phyloP scores from a whole-genome alignment of 2,797 vertebrate genomes.

The Garrulus glandarius region DNA sequence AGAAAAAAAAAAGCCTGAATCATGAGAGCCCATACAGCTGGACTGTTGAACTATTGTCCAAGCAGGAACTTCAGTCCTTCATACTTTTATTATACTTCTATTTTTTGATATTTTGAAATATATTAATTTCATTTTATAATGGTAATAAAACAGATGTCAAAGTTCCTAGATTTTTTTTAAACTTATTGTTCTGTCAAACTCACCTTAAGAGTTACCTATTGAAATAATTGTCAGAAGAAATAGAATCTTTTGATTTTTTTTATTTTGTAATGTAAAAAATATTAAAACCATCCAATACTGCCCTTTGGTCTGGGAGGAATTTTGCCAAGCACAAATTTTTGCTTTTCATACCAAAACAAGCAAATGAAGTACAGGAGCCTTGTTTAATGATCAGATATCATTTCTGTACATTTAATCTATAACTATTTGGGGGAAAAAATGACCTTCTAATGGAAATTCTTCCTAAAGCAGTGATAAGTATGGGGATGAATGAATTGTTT shows the following conservation, averaged over 20 bases:
- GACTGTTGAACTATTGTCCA: background rate
- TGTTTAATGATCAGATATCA: background rate
- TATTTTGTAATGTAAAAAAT: background rate
- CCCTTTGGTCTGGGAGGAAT: background rate
- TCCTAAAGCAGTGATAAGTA: background rate
- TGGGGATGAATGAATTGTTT: background rate
- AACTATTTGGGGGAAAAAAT: background rate
- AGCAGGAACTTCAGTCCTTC: background rate
- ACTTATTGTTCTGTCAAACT: background rate
- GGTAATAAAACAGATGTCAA: background rate
- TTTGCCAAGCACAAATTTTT: background rate
- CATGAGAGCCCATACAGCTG: background rate
- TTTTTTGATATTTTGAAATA: background rate
- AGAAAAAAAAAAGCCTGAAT: background rate
- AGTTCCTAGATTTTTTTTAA: background rate
- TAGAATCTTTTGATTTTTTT: background rate
- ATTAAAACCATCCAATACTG: accelerated
- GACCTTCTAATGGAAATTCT: background rate
- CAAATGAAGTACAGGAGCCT: accelerated
- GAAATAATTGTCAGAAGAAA: background rate
- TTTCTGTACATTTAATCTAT: background rate
- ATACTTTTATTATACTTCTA: background rate
- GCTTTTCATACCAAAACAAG: background rate
- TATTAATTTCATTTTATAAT: background rate
- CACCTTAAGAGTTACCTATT: background rate